These are phyloP conservation scores for Incurvaria masculella DNA, from an alignment of 2,888 invertebrate species.

Conservation along the genomic window DNA sequence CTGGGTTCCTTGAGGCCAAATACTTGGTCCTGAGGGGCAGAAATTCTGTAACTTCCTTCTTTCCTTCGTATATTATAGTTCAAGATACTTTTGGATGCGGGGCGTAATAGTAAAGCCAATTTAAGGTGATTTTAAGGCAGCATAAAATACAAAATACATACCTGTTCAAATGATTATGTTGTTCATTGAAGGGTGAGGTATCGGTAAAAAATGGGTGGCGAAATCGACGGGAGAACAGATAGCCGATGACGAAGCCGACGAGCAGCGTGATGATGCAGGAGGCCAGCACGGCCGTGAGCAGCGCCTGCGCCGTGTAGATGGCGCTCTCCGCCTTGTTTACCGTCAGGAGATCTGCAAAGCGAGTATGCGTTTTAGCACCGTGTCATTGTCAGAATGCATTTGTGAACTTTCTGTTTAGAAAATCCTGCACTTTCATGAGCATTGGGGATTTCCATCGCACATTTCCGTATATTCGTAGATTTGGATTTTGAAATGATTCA, in stretches of 20 bases:
- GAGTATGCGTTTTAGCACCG: constrained; percentile 3
- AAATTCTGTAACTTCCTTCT: too few species aligned
- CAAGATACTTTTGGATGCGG: too few species aligned
- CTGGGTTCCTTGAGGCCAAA: too few species aligned
- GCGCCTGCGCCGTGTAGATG: constrained; percentile 76
- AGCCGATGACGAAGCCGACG: constrained; percentile 82
- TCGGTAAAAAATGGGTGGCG: constrained; percentile 69
- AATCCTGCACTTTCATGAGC: too few species aligned
- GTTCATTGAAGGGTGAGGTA: constrained; percentile 72
- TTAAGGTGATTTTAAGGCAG: too few species aligned
- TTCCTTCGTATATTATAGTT: too few species aligned
- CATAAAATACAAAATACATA: constrained; percentile 27
- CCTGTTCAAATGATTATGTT: constrained; percentile 75
- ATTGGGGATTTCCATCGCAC: too few species aligned
- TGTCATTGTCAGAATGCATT: constrained; percentile 1
- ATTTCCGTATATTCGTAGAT: too few species aligned
- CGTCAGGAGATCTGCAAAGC: constrained; percentile 38
- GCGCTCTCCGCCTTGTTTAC: constrained; percentile 61
- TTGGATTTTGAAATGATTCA: too few species aligned
- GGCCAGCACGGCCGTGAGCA: constrained; percentile 76
- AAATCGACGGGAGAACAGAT: constrained; percentile 76
- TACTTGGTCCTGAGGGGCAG: too few species aligned
- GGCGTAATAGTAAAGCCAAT: too few species aligned
- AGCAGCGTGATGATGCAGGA: constrained; percentile 78
- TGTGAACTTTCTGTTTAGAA: too few species aligned